A percentile compares a stretch with the other conserved stretches of the same genome.
These are phyloP conservation scores for Orchestes rusci DNA, from an alignment of 2,888 invertebrate genomes.

Conservation along the genomic window DNA sequence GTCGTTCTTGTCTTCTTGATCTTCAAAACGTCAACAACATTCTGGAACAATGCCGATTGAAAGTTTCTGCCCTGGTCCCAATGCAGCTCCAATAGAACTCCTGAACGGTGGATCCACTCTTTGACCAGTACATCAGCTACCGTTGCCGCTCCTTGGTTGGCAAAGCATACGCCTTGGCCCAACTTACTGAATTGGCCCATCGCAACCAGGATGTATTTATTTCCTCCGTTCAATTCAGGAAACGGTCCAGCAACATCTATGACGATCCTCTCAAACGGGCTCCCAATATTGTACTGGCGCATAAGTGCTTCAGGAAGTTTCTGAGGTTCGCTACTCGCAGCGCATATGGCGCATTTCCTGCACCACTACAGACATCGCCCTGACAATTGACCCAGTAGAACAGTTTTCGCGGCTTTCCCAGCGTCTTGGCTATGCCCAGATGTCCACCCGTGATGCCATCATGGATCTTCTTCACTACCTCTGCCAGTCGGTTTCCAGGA, in stretches of 20 bases:
- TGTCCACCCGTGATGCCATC: background rate
- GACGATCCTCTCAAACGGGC: background rate
- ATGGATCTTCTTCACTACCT: background rate
- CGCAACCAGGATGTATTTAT: background rate
- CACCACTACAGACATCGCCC: background rate
- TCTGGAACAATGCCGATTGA: background rate
- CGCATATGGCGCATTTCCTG: background rate
- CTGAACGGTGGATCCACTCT: too few relatives aligned
- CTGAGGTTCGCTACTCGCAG: background rate
- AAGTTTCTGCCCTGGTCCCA: background rate
- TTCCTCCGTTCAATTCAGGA: too few relatives aligned
- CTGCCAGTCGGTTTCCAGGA: too few relatives aligned
- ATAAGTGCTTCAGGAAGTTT: background rate
- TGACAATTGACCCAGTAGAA: slow-evolving; percentile 3
- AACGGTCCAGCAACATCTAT: background rate
- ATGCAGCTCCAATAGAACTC: background rate
- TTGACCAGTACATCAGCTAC: background rate
- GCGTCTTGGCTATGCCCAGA: slow-evolving; percentile 1
- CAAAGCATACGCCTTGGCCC: background rate
- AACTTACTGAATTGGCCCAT: background rate
- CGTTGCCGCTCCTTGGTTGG: background rate
- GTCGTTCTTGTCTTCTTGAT: background rate
- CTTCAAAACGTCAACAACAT: background rate
- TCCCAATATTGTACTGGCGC: background rate
- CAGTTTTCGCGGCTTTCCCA: background rate